Evolutionary conservation across 2,888 invertebrate genomes (phyloP).

Genomic region (Anoplius nigerrimus): DNA sequence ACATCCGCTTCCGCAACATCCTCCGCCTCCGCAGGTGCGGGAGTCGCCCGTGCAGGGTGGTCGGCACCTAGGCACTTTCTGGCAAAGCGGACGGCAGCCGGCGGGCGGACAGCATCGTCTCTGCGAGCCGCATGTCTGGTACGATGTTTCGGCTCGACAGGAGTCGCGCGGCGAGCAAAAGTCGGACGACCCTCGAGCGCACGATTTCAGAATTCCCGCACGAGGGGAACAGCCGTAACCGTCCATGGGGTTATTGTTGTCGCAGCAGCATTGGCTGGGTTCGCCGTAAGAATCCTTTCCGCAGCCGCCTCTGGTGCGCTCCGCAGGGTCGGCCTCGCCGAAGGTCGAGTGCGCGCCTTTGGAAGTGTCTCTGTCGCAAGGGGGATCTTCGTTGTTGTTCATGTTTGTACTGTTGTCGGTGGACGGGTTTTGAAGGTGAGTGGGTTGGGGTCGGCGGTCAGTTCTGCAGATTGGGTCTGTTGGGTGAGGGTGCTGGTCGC

Average conservation of each 20-base stretch:
- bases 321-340: not conserved
- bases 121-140: slow-evolving; percentile 49
- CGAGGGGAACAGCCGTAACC: not conserved
- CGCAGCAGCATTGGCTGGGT: slow-evolving; percentile 23
- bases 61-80: slow-evolving; percentile 41
- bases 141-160: slow-evolving; percentile 17
- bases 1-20: slow-evolving; percentile 66
- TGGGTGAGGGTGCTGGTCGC: no score
- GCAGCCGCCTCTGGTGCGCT: slow-evolving; percentile 64
- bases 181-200: not conserved
- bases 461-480: no score
- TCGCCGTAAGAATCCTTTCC: slow-evolving; percentile 16
- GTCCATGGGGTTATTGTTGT: slow-evolving; percentile 11
- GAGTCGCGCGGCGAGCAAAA: slow-evolving; percentile 29
- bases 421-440: no score
- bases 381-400: slow-evolving; percentile 7
- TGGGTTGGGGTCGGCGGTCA: no score
- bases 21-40: slow-evolving; percentile 59
- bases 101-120: slow-evolving; percentile 55
- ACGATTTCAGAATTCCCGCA: not conserved
- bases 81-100: slow-evolving; percentile 50
- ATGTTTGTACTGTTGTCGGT: slow-evolving; percentile 30
- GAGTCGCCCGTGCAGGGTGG: slow-evolving; percentile 45
- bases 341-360: no score
- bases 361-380: no score